Conservation (phyloP, 2,113 vertebrate species). For the Riparia riparia region DNA sequence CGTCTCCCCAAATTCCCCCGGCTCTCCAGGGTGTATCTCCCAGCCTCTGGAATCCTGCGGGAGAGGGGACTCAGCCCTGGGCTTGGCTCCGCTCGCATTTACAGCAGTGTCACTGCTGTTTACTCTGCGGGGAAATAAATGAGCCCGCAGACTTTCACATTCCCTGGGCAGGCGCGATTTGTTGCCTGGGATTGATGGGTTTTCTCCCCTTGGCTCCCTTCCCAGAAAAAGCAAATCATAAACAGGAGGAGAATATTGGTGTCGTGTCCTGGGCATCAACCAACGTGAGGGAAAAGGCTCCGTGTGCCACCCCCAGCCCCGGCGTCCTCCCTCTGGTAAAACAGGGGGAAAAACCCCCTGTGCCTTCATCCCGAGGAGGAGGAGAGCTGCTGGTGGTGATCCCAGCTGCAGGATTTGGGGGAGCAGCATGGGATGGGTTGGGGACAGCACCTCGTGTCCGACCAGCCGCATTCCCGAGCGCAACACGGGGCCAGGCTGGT, state of each 20-base stretch:
- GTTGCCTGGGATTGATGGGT: slow-evolving; percentile 51
- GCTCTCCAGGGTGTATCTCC: not conserved
- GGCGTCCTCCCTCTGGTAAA: no score
- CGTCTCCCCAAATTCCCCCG: not conserved
- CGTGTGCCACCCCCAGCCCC: not conserved
- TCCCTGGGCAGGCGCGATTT: slow-evolving; percentile 5
- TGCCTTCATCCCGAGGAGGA: not conserved
- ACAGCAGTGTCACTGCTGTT: slow-evolving; percentile 60
- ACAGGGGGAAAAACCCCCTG: accelerated
- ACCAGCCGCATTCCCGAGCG: not conserved
- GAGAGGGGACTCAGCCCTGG: not conserved
- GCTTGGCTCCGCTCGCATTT: not conserved
- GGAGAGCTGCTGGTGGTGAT: no score
- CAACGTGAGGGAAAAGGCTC: not conserved
- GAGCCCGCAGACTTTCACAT: slow-evolving; percentile 19
- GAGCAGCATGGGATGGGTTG: not conserved
- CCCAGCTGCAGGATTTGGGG: not conserved
- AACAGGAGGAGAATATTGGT: slow-evolving; percentile 62
- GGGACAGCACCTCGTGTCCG: accelerated
- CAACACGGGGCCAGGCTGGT: not conserved
- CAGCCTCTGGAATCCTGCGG: not conserved
- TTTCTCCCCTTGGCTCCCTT: slow-evolving; percentile 58
- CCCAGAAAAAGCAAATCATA: slow-evolving; percentile 65
- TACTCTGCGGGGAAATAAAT: slow-evolving; percentile 65
- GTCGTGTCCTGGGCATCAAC: slow-evolving; percentile 40